Conservation (phyloP, 2,888 invertebrate species). For the Polymixis flavicincta region DNA sequence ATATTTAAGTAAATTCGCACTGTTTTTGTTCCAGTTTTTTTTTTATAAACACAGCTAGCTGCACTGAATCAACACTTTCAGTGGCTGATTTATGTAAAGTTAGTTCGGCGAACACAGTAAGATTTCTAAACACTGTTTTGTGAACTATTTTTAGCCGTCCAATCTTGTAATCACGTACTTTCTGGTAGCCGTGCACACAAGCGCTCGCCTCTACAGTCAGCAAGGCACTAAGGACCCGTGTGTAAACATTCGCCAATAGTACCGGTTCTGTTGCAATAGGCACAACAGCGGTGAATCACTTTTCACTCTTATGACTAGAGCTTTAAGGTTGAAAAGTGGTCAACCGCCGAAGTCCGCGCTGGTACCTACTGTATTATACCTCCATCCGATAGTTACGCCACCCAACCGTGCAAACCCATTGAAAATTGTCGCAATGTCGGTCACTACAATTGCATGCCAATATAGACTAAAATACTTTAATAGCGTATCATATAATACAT, state of each 20-base stretch:
- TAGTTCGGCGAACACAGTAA: background rate
- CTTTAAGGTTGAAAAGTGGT: too few species aligned
- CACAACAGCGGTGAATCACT: too few species aligned
- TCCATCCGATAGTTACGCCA: slow-evolving; percentile 46
- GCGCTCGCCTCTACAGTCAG: slow-evolving; percentile 38
- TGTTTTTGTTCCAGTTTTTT: background rate
- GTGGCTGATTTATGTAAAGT: slow-evolving; percentile 1
- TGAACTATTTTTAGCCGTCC: slow-evolving; percentile 4
- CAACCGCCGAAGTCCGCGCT: too few species aligned
- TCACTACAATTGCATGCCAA: slow-evolving; percentile 37
- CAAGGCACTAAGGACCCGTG: slow-evolving; percentile 48
- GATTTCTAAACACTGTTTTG: slow-evolving; percentile 34
- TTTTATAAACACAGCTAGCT: slow-evolving; percentile 12
- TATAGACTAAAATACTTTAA: slow-evolving; percentile 28
- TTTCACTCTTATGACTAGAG: too few species aligned
- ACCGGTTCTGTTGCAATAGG: slow-evolving; percentile 50
- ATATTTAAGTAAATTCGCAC: slow-evolving; percentile 12
- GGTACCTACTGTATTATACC: slow-evolving; percentile 35
- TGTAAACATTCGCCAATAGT: slow-evolving; percentile 60
- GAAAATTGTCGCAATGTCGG: slow-evolving; percentile 39
- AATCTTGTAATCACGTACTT: slow-evolving; percentile 3
- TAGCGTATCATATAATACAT: slow-evolving; percentile 1
- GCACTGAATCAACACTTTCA: slow-evolving; percentile 27
- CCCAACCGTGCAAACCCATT: slow-evolving; percentile 31
- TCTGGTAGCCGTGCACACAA: slow-evolving; percentile 27